Conservation (phyloP, 1,140 invertebrate genomes). For the Aphelinus atriplicis region DNA sequence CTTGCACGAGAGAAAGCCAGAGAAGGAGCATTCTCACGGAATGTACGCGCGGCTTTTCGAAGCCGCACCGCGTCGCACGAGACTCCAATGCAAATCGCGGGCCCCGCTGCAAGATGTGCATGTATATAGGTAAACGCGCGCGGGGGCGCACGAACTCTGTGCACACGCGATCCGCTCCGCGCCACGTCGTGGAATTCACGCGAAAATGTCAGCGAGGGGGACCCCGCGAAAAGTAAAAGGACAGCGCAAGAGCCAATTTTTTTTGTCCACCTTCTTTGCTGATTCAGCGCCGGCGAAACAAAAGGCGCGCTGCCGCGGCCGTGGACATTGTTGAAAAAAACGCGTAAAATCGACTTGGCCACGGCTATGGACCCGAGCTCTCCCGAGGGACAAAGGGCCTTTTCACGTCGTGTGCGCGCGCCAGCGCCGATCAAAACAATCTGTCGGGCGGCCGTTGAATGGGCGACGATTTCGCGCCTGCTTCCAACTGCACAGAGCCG, state of each 20-base stretch:
- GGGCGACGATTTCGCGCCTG: constrained; percentile 15
- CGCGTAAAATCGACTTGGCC: constrained; percentile 48
- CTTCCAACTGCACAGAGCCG: constrained; percentile 1
- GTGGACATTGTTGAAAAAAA: constrained; percentile 43
- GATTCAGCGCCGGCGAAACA: constrained; percentile 12
- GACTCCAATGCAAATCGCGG: constrained; percentile 28
- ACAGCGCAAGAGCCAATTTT: constrained; percentile 19
- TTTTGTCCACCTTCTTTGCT: background rate
- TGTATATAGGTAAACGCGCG: too few relatives aligned
- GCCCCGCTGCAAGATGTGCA: too few relatives aligned
- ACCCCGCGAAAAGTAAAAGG: constrained; percentile 28
- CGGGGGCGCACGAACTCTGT: constrained; percentile 29
- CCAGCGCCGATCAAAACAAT: constrained; percentile 52
- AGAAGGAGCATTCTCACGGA: too few relatives aligned
- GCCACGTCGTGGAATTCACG: constrained; percentile 49
- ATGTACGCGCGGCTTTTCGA: too few relatives aligned
- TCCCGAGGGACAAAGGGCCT: constrained; percentile 49
- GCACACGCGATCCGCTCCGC: constrained; percentile 46
- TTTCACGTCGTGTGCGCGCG: constrained; percentile 24
- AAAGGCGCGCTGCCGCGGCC: background rate
- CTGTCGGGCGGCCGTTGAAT: constrained; percentile 51
- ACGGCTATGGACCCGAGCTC: constrained; percentile 26
- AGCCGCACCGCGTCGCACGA: too few relatives aligned
- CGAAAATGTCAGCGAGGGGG: constrained; percentile 24
- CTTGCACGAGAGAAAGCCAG: too few relatives aligned